Base-by-base conservation (phyloP, 1,140 invertebrate genomes). In the Drosophila sproati region DNA sequence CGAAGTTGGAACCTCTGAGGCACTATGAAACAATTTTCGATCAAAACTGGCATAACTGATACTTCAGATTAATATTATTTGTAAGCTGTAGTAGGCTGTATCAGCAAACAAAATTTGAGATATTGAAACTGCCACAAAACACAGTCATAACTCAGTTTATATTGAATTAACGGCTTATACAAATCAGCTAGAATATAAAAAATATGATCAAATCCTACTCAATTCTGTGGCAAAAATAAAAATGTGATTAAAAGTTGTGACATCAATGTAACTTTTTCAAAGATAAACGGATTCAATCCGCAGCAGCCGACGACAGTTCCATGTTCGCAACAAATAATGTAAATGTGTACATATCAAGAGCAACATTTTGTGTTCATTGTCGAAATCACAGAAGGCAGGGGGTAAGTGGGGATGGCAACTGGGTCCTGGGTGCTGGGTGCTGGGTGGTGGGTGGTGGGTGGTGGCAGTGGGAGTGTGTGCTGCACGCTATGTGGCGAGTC, bases 281-380 rank as follows among this genome's bases (percentile, higher is more conserved):
- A 43, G 39, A 43, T 43, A 43, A 43, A 43, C 39, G 39, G 10
- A 43, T n/a, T n/a, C 39, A n/a, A 3, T 43, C n/a, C 10, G 39
- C 39, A 43, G n/a, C 39, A 43, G 10, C 39, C n/a, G 3, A 8
- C 50, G 50, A 32, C 4, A n/a, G 50, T 2, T 51, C 3, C 31
- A n/a, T n/a, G n/a, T 32, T 51, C 3, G 37, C 37, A 3, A 32
- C 31, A 34, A 51, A 32, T 50, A 5, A 31, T 50, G 29, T 50
- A 50, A 37, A 37, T 6, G 5, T 34, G 34, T 34, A 34, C 5
- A 37, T 8, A 37, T n/a, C 39, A n/a, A 37, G 37, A 34, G 32
- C 52, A 55, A 37, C 52, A 20, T 37, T 37, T 55, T 55, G 52
- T 55, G 52, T 5, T 20, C 52, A 55, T 37, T 35, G 34, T 37